phyloP scores from a whole-genome alignment of 92 coral and sea anemone species.

The Umimayanthus kanabou region DNA sequence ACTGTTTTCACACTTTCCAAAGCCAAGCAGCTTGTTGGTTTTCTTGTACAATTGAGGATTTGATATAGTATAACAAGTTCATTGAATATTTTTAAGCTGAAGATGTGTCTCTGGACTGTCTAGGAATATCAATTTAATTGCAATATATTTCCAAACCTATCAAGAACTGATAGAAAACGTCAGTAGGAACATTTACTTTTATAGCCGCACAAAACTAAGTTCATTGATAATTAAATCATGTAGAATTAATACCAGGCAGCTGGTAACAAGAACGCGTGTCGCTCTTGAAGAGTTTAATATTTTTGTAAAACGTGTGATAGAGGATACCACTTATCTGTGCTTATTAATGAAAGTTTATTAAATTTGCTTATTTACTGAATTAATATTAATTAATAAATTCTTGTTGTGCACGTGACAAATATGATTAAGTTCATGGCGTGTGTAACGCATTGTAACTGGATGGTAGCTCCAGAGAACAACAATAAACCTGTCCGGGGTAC shows the following conservation, averaged over 20 bases:
- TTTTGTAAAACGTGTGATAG: conserved; percentile 3
- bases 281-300: not conserved
- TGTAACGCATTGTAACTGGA: not conserved
- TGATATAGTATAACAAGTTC: too few relatives aligned
- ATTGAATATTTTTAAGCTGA: too few relatives aligned
- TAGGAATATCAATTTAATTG: too few relatives aligned
- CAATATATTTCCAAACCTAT: too few relatives aligned
- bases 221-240: not conserved
- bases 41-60: too few relatives aligned
- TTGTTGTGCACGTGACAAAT: not conserved
- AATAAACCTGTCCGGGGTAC: conserved; percentile 27
- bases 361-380: not conserved
- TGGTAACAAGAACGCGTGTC: not conserved
- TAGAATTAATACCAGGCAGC: not conserved
- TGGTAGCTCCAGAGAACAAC: not conserved
- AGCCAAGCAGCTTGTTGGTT: too few relatives aligned
- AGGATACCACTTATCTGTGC: not conserved
- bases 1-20: too few relatives aligned
- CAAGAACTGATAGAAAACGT: too few relatives aligned
- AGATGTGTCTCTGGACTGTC: too few relatives aligned
- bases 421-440: not conserved
- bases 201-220: not conserved
- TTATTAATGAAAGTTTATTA: not conserved
- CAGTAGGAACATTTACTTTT: too few relatives aligned
- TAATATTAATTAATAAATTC: not conserved